Percentiles rank a stretch among this genome's conserved stretches.
Conservation (phyloP, 2,797 vertebrate species). For the Pristis pectinata region DNA sequence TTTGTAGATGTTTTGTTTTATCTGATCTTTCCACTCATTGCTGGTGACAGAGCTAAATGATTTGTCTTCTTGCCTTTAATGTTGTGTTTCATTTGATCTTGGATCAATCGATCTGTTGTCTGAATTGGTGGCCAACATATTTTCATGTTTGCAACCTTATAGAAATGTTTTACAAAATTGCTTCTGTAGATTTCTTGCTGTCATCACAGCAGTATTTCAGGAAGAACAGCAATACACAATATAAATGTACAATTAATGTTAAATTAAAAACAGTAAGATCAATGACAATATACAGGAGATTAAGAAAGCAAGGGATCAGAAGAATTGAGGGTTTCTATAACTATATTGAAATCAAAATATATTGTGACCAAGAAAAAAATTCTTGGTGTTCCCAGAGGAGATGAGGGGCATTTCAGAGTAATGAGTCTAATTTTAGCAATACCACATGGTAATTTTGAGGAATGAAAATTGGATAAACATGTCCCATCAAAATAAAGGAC, state of each 20-base stretch:
- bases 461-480: not conserved
- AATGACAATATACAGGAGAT: not conserved
- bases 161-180: not conserved
- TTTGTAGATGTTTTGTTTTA: not conserved
- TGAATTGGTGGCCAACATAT: not conserved
- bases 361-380: not conserved
- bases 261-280: not conserved
- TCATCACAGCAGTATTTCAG: not conserved
- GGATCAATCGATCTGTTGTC: not conserved
- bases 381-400: not conserved
- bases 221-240: not conserved
- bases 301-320: not conserved
- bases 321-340: not conserved
- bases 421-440: not conserved
- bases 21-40: not conserved
- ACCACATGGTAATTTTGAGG: constrained; percentile 6
- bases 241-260: not conserved
- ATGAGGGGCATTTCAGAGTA: not conserved
- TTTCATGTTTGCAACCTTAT: not conserved
- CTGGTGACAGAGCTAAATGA: not conserved
- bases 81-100: not conserved
- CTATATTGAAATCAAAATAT: not conserved
- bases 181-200: not conserved
- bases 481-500: not conserved
- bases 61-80: constrained; percentile 12